A percentile compares a stretch with the other conserved stretches of the same genome.
These are phyloP conservation scores for Corythoichthys intestinalis DNA, from an alignment of 2,113 vertebrate genomes.

Conservation along the genomic window DNA sequence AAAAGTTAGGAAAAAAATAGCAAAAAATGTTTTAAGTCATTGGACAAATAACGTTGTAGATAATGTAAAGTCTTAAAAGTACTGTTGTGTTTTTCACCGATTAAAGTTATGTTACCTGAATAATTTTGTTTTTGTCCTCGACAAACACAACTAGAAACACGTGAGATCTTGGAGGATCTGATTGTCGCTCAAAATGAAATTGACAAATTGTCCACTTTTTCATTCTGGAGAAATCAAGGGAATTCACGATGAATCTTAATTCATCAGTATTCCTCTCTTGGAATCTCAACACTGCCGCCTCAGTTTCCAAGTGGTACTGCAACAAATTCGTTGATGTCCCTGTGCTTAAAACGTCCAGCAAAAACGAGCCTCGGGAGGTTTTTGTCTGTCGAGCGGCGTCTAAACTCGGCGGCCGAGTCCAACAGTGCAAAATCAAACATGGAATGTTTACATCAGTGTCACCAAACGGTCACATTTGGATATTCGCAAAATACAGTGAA, in stretches of 20 bases:
- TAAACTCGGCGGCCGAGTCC: conserved; percentile 32
- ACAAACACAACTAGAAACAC: background rate
- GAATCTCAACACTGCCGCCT: background rate
- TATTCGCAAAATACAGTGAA: background rate
- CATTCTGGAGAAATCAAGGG: too few species aligned
- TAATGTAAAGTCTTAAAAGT: too few species aligned
- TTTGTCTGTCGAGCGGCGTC: background rate
- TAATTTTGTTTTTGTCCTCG: too few species aligned
- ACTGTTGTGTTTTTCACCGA: too few species aligned
- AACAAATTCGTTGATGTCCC: background rate
- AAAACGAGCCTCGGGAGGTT: background rate
- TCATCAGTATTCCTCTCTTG: background rate
- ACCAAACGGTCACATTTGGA: conserved; percentile 30
- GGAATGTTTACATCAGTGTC: conserved; percentile 80
- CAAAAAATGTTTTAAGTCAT: too few species aligned
- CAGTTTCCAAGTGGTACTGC: background rate
- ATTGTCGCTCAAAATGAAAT: background rate
- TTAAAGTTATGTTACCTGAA: too few species aligned
- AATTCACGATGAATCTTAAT: background rate
- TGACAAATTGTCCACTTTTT: too few species aligned
- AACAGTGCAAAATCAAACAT: conserved; percentile 85
- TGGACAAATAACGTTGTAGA: too few species aligned
- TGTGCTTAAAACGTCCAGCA: background rate
- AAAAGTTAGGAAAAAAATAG: too few species aligned
- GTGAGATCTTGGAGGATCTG: background rate